These are phyloP conservation scores for Phalacrocorax pelagicus DNA, from an alignment of 2,113 vertebrate genomes.

Conservation along the genomic window DNA sequence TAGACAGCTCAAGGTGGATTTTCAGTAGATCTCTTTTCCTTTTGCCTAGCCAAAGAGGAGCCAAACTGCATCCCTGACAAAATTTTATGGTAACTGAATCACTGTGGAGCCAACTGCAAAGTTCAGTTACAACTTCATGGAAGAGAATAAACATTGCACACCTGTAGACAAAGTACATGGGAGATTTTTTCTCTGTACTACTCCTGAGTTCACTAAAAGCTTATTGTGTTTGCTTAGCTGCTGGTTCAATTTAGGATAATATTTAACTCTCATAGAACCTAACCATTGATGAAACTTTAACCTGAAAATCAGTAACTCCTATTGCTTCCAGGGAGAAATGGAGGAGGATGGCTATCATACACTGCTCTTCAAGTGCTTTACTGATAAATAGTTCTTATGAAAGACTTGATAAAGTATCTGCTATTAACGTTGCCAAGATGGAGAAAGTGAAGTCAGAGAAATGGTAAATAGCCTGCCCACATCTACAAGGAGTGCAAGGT, in stretches of 20 bases:
- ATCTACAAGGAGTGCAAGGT: not conserved
- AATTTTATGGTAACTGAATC: not conserved
- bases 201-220: not conserved
- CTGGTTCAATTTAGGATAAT: slow-evolving; percentile 51
- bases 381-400: not conserved
- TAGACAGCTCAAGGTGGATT: not conserved
- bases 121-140: not conserved
- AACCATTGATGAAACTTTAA: slow-evolving; percentile 29
- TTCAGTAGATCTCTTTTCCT: not conserved
- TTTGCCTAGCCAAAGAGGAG: not conserved
- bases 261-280: slow-evolving; percentile 36
- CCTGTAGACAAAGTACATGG: not conserved
- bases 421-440: not conserved
- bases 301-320: not conserved
- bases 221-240: slow-evolving; percentile 55
- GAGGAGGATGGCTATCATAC: not conserved
- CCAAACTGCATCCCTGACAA: not conserved
- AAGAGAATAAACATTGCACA: slow-evolving; percentile 20
- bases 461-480: not conserved
- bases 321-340: not conserved
- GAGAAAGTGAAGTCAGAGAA: slow-evolving; percentile 16
- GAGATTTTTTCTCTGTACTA: not conserved
- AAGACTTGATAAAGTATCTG: slow-evolving; percentile 1
- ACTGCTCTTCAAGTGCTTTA: not conserved
- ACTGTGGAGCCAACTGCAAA: not conserved